A percentile compares a stretch with the other conserved stretches of the same genome.
These are phyloP conservation scores for Penaeus vannamei DNA, from an alignment of 1,140 invertebrate species.

Conservation along the genomic window DNA sequence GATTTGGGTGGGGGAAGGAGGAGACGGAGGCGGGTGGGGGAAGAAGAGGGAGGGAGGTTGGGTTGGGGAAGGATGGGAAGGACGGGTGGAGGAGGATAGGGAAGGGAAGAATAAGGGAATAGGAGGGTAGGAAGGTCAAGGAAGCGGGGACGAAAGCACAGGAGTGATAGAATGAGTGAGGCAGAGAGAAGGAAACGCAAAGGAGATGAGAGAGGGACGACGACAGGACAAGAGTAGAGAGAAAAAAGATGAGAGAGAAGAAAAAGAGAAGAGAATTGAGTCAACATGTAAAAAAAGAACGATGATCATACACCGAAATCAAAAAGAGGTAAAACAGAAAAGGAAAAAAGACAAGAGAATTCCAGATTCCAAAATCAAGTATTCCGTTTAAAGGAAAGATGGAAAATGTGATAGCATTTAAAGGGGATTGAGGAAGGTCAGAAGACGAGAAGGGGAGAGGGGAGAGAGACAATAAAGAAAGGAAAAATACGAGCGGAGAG, in stretches of 20 bases:
- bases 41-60: background rate
- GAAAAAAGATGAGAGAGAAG: background rate
- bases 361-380: too few species aligned
- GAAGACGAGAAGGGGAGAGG: too few species aligned
- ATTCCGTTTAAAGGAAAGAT: too few species aligned
- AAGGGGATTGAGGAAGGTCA: too few species aligned
- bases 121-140: background rate
- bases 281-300: background rate
- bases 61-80: background rate
- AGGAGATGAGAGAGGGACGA: background rate
- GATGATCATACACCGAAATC: background rate
- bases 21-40: background rate
- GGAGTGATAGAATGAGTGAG: background rate
- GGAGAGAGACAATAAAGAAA: too few species aligned
- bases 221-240: background rate
- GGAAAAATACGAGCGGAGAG: too few species aligned
- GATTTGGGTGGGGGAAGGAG: background rate
- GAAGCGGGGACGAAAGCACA: background rate
- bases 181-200: background rate
- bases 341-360: too few species aligned
- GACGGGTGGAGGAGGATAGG: background rate
- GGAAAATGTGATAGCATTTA: too few species aligned
- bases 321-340: background rate
- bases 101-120: background rate
- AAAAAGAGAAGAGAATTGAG: background rate